Base-by-base conservation (phyloP, 1,140 invertebrate species). In the Diachasmimorpha longicaudata region DNA sequence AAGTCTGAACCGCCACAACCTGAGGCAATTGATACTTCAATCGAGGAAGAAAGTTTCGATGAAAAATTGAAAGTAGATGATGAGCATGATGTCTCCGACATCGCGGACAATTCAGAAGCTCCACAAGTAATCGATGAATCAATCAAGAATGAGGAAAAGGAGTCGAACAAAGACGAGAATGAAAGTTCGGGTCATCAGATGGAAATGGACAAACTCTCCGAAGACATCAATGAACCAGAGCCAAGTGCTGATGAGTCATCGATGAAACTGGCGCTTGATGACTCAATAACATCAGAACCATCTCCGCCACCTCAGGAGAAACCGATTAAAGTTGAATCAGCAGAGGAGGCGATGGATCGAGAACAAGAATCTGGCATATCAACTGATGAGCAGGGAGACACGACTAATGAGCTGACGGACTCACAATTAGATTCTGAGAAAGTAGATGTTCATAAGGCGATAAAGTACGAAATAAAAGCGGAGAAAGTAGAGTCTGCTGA, bases 401-500 rank as follows among this genome's bases (percentile, higher is more conserved):
- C 31, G 6, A 31, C 31, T 31, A 31, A 31, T 31, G 31, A 31
- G 31, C 31, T 6, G 31, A 66, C 9, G 13, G 58, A 66, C 10
- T 1, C 10, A 1, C 58, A 25, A 31, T 19, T 39, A 19, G 58
- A 63, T 25, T 0, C 11, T n/a, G 14, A 31, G 25, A 71, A 46
- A 25, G 8, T 69, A 75, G 4, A 67, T 77, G 31, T 31, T 31
- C 16, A 23, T 81, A 9, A 71, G 11, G n/a, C 23, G 4, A 71
- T 37, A 19, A 68, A 52, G 21, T 25, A 13, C 10, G 69, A 71
- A 23, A 46, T 79, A 1, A 86, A 86, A 72, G 55, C 79, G 0
- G 84, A 85, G 14, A 44, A 76, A 10, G 84, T 80, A 46, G 79
- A 83, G 0, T 74, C 82, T 14, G 39, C 13, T 58, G n/a, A 81